Base-by-base conservation (phyloP, 1,140 invertebrate genomes). In the Bilobella aurantiaca region DNA sequence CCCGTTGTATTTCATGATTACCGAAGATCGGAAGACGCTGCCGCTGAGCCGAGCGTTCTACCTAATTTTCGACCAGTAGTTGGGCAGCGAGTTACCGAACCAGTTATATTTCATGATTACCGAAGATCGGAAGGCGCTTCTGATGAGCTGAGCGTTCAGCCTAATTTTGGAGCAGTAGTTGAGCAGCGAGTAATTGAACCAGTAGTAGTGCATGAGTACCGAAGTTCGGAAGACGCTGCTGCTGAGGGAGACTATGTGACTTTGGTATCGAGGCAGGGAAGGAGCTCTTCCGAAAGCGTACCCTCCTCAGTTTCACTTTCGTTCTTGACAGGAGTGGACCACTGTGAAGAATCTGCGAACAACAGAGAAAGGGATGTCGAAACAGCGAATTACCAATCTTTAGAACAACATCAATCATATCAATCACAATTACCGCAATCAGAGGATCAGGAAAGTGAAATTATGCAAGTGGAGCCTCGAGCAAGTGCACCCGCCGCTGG, bases 401-500 rank as follows among this genome's bases (percentile, higher is more conserved):
- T n/a, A n/a, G n/a, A n/a, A n/a, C n/a, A n/a, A n/a, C n/a, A n/a
- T n/a, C n/a, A n/a, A n/a, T n/a, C n/a, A n/a, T n/a, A n/a, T n/a
- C n/a, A n/a, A n/a, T n/a, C n/a, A n/a, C n/a, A n/a, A n/a, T n/a
- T n/a, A n/a, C n/a, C n/a, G n/a, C n/a, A n/a, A n/a, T n/a, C n/a
- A n/a, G n/a, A n/a, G n/a, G n/a, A n/a, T n/a, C n/a, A 63, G 62
- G 65, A 60, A 67, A 58, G 62, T 67, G 32, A 46, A 57, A 21
- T 28, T 42, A 42, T 8, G 8, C 8, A n/a, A 42, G n/a, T 42
- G 37, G 37, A 42, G 37, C n/a, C n/a, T n/a, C 8, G n/a, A n/a
- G n/a, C n/a, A n/a, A n/a, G n/a, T n/a, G n/a, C n/a, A n/a, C n/a
- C n/a, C n/a, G n/a, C n/a, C n/a, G n/a, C n/a, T n/a, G n/a, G n/a